Evolutionary conservation across 2,113 vertebrate species (phyloP).

Genomic region (Misgurnus mizolepis): DNA sequence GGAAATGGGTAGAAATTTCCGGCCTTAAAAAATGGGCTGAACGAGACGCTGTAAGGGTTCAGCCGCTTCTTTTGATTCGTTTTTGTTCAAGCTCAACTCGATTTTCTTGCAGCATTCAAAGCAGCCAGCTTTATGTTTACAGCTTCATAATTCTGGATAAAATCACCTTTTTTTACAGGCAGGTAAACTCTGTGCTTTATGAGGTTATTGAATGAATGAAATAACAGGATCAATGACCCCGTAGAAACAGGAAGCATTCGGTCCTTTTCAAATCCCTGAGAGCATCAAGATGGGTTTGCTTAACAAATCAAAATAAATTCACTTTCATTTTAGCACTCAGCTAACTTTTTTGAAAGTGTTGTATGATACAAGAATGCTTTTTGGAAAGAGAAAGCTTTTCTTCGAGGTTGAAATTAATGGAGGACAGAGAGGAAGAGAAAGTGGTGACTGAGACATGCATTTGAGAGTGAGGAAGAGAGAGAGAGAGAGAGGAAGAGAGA

Average conservation of each 20-base stretch:
- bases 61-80: not conserved
- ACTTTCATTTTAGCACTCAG: not conserved
- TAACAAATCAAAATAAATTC: not conserved
- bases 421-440: conserved; percentile 8
- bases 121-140: not conserved
- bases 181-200: conserved; percentile 16
- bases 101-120: conserved; percentile 6
- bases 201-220: not conserved
- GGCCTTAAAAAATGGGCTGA: conserved; percentile 11
- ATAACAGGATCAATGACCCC: conserved; percentile 24
- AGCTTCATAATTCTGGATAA: not conserved
- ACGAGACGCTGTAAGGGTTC: conserved; percentile 3
- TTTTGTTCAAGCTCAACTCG: not conserved
- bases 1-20: conserved; percentile 27
- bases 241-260: not conserved
- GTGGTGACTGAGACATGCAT: not conserved
- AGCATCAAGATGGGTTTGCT: not conserved
- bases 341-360: not conserved
- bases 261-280: not conserved
- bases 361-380: not conserved
- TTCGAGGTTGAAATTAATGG: conserved; percentile 40
- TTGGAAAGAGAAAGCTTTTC: conserved; percentile 20
- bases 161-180: conserved; percentile 9
- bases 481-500: not conserved
- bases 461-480: too few species aligned